These are phyloP conservation scores for Rousettus madagascariensis DNA, from an alignment of 2,797 vertebrate species.

Conservation along the genomic window DNA sequence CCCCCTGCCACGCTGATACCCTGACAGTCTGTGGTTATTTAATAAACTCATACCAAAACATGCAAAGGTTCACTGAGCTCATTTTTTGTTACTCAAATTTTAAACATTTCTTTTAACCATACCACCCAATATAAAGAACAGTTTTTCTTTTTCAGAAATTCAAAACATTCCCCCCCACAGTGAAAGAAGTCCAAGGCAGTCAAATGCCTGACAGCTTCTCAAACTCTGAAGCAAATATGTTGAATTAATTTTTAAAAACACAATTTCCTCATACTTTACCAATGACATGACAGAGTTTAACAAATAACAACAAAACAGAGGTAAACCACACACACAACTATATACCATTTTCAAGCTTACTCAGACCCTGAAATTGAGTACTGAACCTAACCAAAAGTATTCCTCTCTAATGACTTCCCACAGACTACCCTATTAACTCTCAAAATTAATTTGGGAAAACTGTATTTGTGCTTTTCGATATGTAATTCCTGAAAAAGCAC, in stretches of 20 bases:
- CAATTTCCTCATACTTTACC: slow-evolving; percentile 76
- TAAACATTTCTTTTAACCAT: slow-evolving; percentile 78
- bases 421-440: slow-evolving; percentile 66
- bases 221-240: slow-evolving; percentile 79
- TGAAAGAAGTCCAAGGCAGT: slow-evolving; percentile 79
- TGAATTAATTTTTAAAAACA: slow-evolving; percentile 43
- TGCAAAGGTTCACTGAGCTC: slow-evolving; percentile 98
- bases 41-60: slow-evolving; percentile 94
- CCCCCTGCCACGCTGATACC: slow-evolving; percentile 95
- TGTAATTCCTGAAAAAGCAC: slow-evolving; percentile 64
- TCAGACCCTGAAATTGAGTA: slow-evolving; percentile 67
- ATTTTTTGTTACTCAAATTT: slow-evolving; percentile 80
- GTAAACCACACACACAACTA: slow-evolving; percentile 79
- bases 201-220: slow-evolving; percentile 81
- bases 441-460: slow-evolving; percentile 68
- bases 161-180: slow-evolving; percentile 68
- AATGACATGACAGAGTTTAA: slow-evolving; percentile 73
- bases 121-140: slow-evolving; percentile 78
- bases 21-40: slow-evolving; percentile 95
- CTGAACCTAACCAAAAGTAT: slow-evolving; percentile 65
- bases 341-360: slow-evolving; percentile 83
- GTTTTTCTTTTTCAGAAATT: slow-evolving; percentile 69
- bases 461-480: slow-evolving; percentile 71
- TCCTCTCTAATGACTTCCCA: slow-evolving; percentile 70
- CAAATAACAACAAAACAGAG: slow-evolving; percentile 56